Percentiles rank a stretch among this genome's conserved stretches.
phyloP scores from a whole-genome alignment of 1,140 invertebrate genomes.

The Formica selysi region DNA sequence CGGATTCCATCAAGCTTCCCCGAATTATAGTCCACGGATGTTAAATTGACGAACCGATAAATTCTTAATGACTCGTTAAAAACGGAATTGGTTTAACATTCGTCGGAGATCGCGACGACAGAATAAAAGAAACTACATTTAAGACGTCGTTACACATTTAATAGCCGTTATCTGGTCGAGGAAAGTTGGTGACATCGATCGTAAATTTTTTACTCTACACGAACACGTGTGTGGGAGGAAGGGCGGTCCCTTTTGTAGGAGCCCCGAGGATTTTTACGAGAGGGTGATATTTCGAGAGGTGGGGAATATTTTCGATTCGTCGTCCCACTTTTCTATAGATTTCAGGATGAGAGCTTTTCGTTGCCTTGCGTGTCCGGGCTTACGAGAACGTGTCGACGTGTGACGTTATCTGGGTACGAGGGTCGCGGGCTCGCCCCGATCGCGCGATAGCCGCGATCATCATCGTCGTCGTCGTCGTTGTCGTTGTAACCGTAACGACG shows the following conservation, averaged over 20 bases:
- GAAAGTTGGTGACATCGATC: constrained; percentile 50
- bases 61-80: constrained; percentile 48
- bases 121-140: constrained; percentile 43
- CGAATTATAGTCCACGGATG: constrained; percentile 25
- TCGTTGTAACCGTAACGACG: constrained; percentile 38
- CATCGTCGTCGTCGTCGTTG: constrained; percentile 4
- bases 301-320: neutral
- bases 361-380: constrained; percentile 40
- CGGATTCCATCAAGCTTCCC: constrained; percentile 2
- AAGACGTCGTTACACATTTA: constrained; percentile 38
- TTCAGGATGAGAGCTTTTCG: constrained; percentile 1
- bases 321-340: constrained; percentile 8
- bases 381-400: constrained; percentile 47
- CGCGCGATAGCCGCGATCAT: constrained; percentile 35
- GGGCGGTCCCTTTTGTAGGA: neutral
- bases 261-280: neutral
- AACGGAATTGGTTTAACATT: constrained; percentile 26
- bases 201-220: constrained; percentile 49
- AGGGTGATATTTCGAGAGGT: constrained; percentile 28
- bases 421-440: constrained; percentile 36
- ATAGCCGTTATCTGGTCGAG: constrained; percentile 23
- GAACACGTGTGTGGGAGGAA: neutral
- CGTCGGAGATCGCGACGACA: neutral
- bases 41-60: constrained; percentile 35
- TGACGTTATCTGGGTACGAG: constrained; percentile 39